phyloP scores from a whole-genome alignment of 2,888 invertebrate species.

The Cosmia pyralina region DNA sequence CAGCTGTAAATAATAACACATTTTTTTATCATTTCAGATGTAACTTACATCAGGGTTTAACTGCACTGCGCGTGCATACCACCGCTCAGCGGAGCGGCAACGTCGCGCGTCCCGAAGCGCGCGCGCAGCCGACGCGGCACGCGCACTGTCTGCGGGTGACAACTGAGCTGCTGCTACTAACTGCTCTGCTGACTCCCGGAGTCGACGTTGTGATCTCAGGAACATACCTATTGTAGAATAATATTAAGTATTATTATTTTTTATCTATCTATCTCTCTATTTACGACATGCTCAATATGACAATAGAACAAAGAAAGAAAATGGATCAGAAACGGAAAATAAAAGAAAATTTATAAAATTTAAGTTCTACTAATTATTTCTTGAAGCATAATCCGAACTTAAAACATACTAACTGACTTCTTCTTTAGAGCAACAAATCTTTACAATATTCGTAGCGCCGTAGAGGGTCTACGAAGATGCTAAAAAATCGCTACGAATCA shows the following conservation, averaged over 20 bases:
- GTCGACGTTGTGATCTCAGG: constrained; percentile 94
- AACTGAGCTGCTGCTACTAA: constrained; percentile 94
- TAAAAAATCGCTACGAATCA: background rate
- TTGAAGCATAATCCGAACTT: background rate
- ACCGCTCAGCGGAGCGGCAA: constrained; percentile 95
- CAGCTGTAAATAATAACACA: background rate
- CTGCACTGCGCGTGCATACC: constrained; percentile 95
- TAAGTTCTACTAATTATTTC: background rate
- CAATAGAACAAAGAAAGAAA: background rate
- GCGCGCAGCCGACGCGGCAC: constrained; percentile 96
- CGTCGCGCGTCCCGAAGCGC: constrained; percentile 95
- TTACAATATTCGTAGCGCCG: background rate
- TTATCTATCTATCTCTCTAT: background rate
- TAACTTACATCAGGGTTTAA: constrained; percentile 90
- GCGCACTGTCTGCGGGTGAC: constrained; percentile 94
- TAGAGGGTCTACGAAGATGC: background rate
- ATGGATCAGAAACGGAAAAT: background rate
- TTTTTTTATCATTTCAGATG: background rate
- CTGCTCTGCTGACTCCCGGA: constrained; percentile 95
- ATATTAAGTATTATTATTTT: background rate
- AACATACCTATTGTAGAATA: constrained; percentile 93
- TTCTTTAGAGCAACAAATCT: background rate
- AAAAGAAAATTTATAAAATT: background rate
- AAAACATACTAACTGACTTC: background rate
- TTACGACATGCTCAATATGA: background rate